Base-by-base conservation (phyloP, 2,797 vertebrate genomes). In the Sebastes nivosus region DNA sequence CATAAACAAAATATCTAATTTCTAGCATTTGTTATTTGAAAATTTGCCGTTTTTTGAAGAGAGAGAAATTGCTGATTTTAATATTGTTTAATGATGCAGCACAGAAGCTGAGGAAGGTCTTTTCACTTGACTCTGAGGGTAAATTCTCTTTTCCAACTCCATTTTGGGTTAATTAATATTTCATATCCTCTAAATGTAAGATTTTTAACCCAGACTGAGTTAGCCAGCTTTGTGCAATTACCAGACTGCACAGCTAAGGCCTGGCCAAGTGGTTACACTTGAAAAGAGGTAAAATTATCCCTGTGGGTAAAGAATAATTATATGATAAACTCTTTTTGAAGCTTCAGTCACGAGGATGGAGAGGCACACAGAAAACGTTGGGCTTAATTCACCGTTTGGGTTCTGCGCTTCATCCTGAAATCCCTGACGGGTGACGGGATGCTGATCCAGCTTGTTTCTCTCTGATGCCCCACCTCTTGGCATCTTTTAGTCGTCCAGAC, bases 401-500 rank as follows among this genome's bases (percentile, higher is more conserved):
- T 65, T 7, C 20, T n/a, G 25, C 46, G 27, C 74, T 34, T 84
- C 27, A 22, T 61, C 64, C 54, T 76, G 30, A 16, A 55, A 77
- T 72, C 10, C 76, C 6, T 73, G 79, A 85, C 5, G n/a, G 66
- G 29, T 7, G 60, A 22, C 64, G 24, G 69, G 69, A 71, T 52
- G 74, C 77, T 50, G 32, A 82, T 46, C 24, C 8, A 25, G 18
- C n/a, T 5, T 13, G 13, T 38, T 36, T 42, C 46, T 14, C 10
- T 12, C 27, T 8, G 7, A 7, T 16, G 75, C 69, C 74, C 64
- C 24, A 32, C 77, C 81, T 52, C 81, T 22, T 68, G 70, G 54
- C 80, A 66, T 88, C 70, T 50, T 66, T 59, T n/a, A 72, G 61
- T 58, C 69, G 2, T 58, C 69, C 85, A 67, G 82, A 70, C 52